Base-by-base conservation (phyloP, 1,140 invertebrate species). In the Muscidifurax raptorellus region DNA sequence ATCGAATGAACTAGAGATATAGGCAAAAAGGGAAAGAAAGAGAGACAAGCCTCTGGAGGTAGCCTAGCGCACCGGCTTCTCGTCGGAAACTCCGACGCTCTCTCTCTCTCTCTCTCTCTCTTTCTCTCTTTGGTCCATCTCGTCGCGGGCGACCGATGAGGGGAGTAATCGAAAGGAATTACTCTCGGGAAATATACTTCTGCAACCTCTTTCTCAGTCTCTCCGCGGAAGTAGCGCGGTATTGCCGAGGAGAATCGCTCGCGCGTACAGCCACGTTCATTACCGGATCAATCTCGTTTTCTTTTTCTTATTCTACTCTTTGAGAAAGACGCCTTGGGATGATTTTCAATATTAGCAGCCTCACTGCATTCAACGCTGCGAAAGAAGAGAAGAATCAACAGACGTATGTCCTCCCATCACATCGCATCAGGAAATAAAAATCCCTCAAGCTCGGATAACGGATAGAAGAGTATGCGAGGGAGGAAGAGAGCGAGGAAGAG, bases 161-260 rank as follows among this genome's bases (percentile, higher is more conserved):
- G 64, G 12, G 67, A 87, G 86, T 83, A 88, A 89, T 88, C 86
- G 84, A 87, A 87, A 83, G 81, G 79, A 82, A 82, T 88, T 79
- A 69, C 88, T 89, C 86, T 78, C 79, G 88, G 86, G 88, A 89
- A 87, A 88, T 88, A 87, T 80, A 84, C 85, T 87, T 88, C 84
- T 72, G 59, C 52, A 59, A 59, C 22, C 72, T 75, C 22, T 52
- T 64, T 12, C n/a, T 78, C 47, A 27, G 27, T 72, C 44, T 59
- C 47, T 30, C 28, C 27, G 22, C 10, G 27, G n/a, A 67, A 40
- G 52, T 59, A 22, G 69, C 12, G 80, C 44, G 28, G 71, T 30
- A 15, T n/a, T 67, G 30, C 72, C 40, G 44, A 52, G 44, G 75
- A 52, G 66, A 78, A 83, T 83, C 36, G 82, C 82, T 74, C 81